These are phyloP conservation scores for Gyps fulvus DNA, from an alignment of 2,113 vertebrate genomes.

Conservation along the genomic window DNA sequence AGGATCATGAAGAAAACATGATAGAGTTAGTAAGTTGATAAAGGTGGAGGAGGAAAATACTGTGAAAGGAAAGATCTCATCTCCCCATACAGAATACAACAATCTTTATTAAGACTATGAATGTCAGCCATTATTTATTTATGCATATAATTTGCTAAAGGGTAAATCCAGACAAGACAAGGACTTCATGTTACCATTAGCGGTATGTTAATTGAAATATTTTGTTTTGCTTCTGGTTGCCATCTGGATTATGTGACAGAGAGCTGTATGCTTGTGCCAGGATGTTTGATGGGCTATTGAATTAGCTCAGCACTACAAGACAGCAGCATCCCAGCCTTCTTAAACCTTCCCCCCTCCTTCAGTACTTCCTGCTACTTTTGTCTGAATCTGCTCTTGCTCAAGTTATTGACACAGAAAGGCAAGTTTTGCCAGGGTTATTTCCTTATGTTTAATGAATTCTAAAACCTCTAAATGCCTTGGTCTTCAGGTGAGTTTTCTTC, in stretches of 20 bases:
- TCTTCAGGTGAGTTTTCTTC: neutral
- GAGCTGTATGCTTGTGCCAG: neutral
- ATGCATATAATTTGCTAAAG: neutral
- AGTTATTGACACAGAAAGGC: slow-evolving; percentile 22
- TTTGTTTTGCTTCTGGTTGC: neutral
- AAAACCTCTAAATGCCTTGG: neutral
- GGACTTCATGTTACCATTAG: neutral
- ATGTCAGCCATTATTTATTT: slow-evolving; percentile 22
- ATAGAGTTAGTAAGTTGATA: neutral
- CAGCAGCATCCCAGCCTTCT: neutral
- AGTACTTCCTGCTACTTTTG: neutral
- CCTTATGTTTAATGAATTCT: slow-evolving; percentile 3
- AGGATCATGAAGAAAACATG: neutral
- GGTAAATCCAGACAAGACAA: neutral
- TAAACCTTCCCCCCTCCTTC: neutral
- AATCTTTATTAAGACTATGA: neutral
- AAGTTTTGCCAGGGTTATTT: slow-evolving; percentile 39
- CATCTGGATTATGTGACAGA: neutral
- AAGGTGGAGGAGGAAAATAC: neutral
- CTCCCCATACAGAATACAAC: neutral
- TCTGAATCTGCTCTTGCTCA: neutral
- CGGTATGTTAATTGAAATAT: neutral
- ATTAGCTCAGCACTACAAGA: slow-evolving; percentile 13
- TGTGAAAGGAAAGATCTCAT: neutral
- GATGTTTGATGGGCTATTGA: neutral